Conservation (phyloP, 2,888 invertebrate species). For the Tubulanus polymorphus region DNA sequence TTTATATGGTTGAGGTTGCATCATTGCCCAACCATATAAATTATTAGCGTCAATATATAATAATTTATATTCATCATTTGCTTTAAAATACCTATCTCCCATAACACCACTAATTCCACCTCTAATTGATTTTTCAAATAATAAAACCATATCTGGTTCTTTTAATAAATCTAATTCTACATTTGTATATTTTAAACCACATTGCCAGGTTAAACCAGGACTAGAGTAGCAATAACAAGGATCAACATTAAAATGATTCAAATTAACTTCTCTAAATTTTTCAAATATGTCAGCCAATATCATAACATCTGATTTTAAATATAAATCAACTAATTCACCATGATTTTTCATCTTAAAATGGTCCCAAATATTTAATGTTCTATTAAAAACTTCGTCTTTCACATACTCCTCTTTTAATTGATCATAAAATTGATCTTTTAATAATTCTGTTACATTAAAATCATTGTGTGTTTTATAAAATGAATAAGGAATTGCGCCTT, state of each 20-base stretch:
- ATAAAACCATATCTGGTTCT: slow-evolving; percentile 15
- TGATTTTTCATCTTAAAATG: no score
- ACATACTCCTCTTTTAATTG: slow-evolving; percentile 8
- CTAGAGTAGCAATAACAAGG: not conserved
- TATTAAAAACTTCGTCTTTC: slow-evolving; percentile 7
- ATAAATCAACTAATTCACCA: no score
- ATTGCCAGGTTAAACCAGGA: slow-evolving; percentile 18
- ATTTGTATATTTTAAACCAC: slow-evolving; percentile 15
- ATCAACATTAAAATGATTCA: no score
- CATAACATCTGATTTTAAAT: slow-evolving; percentile 16
- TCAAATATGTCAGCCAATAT: not conserved
- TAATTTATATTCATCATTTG: slow-evolving; percentile 9
- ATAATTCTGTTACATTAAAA: slow-evolving; percentile 14
- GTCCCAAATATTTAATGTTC: slow-evolving; percentile 15
- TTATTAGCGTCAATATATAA: slow-evolving; percentile 5
- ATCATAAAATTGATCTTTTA: slow-evolving; percentile 10
- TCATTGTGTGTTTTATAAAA: slow-evolving; percentile 10
- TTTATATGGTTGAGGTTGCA: not conserved
- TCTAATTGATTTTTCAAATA: slow-evolving; percentile 14
- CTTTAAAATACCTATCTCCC: slow-evolving; percentile 14
- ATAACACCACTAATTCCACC: slow-evolving; percentile 16
- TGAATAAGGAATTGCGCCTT: slow-evolving; percentile 5
- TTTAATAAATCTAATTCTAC: slow-evolving; percentile 18
- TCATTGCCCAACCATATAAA: no score
- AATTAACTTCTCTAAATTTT: no score